These are phyloP conservation scores for Lepidonotus clava DNA, from an alignment of 2,888 invertebrate genomes.

Conservation along the genomic window DNA sequence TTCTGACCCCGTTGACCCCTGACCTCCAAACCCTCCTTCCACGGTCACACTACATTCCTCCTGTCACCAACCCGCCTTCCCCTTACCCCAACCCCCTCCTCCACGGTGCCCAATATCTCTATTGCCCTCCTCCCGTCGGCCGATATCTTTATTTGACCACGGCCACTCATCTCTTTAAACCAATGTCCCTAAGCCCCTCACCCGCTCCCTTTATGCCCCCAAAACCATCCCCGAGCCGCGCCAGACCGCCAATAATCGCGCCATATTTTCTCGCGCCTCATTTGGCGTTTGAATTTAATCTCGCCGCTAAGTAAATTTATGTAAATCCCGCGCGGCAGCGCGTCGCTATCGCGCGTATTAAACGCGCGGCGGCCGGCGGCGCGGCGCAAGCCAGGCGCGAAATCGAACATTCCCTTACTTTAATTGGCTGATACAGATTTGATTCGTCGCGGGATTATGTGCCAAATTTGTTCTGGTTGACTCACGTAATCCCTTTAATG, in stretches of 20 bases:
- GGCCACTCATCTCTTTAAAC: constrained; percentile 1
- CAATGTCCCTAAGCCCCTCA: background rate
- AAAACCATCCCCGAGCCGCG: background rate
- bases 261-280: constrained; percentile 49
- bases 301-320: constrained; percentile 53
- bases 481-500: constrained; percentile 45
- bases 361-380: constrained; percentile 22
- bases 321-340: constrained; percentile 33
- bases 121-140: background rate
- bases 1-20: too few relatives aligned
- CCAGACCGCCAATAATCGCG: constrained; percentile 29
- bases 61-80: background rate
- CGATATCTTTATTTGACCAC: background rate
- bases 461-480: constrained; percentile 44
- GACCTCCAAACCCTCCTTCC: background rate
- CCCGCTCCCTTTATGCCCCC: constrained; percentile 15
- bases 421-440: constrained; percentile 54
- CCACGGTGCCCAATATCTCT: too few relatives aligned
- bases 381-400: constrained; percentile 6
- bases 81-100: too few relatives aligned
- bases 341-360: constrained; percentile 24
- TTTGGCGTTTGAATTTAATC: constrained; percentile 43
- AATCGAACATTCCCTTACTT: constrained; percentile 19
- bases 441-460: constrained; percentile 38
- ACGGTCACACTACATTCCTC: background rate